Base-by-base conservation (phyloP, 2,797 vertebrate genomes). In the Gallinago solitaria region DNA sequence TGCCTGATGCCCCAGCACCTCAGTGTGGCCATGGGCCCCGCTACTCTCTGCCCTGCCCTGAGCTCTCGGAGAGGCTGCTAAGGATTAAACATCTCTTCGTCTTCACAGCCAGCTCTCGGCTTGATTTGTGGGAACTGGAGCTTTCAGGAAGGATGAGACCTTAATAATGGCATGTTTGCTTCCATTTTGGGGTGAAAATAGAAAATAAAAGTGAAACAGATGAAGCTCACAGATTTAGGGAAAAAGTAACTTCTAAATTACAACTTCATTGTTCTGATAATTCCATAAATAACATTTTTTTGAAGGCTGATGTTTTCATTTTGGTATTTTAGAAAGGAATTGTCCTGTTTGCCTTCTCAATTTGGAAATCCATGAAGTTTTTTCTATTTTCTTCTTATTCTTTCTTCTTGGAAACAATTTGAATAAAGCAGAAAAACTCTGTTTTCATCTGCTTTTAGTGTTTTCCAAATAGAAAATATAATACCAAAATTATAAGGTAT, bases 1-100 rank as follows among this genome's bases (percentile, higher is more conserved):
- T 20, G 59, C 47, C 32, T 71, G 41, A 37, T 68, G 32, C 14
- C 53, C 17, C 53, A 28, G 11, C 39, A 48, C 33, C 47, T 59
- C 3, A 0, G 32, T 21, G 30, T 13, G 18, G 30, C 30, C 43
- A 2, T 7, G 9, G 14, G 30, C 47, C 25, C 24, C 0, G 1
- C 53, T 32, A 2, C 25, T 28, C 33, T 67, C 71, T 28, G 53
- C 37, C n/a, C 3, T 0, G n/a, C 18, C 56, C 33, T 6, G 33
- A 68, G 56, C 67, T 41, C 54, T 37, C 0, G 1, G 30, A 30
- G 37, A 15, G 50, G 50, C 35, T 59, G 33, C 56, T 16, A 35
- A 70, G 51, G 12, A 17, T 37, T 30, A 30, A 53, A 41, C 20
- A 15, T 64, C 37, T 33, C 47, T 25, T 54, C 2, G 0, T n/a